phyloP scores from a whole-genome alignment of 1,140 invertebrate species.

The Pseudomyrmex gracilis region DNA sequence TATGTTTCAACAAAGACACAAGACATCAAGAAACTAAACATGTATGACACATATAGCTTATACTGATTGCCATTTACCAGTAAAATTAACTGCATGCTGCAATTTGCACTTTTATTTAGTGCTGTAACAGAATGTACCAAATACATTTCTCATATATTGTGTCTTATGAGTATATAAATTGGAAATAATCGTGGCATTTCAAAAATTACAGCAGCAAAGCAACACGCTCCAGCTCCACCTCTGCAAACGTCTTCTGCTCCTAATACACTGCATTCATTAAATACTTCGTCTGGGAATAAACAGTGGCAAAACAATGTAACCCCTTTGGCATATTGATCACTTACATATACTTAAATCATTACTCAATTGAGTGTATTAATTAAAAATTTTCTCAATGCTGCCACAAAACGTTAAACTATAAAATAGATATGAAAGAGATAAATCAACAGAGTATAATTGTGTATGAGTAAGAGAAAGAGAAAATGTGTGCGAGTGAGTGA shows the following conservation, averaged over 20 bases:
- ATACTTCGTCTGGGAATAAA: conserved; percentile 77
- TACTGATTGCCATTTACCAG: conserved; percentile 7
- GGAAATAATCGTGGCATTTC: conserved; percentile 67
- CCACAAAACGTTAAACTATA: conserved; percentile 19
- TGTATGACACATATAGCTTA: conserved; percentile 26
- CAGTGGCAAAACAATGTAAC: conserved; percentile 79
- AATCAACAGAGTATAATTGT: conserved; percentile 25
- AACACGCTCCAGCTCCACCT: conserved; percentile 82
- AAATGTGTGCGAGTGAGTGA: not conserved
- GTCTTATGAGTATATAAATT: not conserved
- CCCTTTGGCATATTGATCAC: conserved; percentile 78
- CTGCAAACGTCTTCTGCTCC: conserved; percentile 77
- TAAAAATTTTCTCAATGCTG: conserved; percentile 40
- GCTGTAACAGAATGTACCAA: conserved; percentile 4
- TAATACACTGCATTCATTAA: conserved; percentile 77
- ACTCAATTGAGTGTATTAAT: conserved; percentile 37
- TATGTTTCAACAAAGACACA: not conserved
- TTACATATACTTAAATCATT: conserved; percentile 67
- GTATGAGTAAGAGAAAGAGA: conserved; percentile 2
- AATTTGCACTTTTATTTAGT: conserved; percentile 14
- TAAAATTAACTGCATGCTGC: conserved; percentile 15
- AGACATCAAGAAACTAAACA: not conserved
- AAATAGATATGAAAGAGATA: conserved; percentile 42
- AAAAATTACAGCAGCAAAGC: conserved; percentile 83
- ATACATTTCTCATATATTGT: conserved; percentile 1